These are phyloP conservation scores for Luehdorfia chinensis DNA, from an alignment of 1,140 invertebrate genomes.

Conservation along the genomic window DNA sequence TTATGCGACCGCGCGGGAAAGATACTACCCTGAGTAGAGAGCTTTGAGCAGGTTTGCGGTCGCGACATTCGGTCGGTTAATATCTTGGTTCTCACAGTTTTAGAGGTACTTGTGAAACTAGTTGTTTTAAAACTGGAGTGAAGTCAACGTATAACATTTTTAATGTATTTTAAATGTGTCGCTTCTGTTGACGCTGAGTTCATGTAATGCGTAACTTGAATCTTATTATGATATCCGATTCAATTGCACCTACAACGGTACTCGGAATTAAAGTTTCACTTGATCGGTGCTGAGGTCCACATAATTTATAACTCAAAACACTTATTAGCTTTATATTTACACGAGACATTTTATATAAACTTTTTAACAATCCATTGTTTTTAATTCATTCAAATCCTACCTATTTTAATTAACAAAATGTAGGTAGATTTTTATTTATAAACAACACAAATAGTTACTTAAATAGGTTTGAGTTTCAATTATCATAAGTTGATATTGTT, in stretches of 20 bases:
- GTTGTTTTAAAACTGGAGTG: conserved; percentile 72
- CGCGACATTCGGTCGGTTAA: conserved; percentile 46
- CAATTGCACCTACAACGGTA: conserved; percentile 4
- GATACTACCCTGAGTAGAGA: conserved; percentile 33
- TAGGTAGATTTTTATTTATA: neutral
- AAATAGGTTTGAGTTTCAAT: too few relatives aligned
- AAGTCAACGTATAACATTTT: conserved; percentile 68
- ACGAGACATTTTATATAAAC: too few relatives aligned
- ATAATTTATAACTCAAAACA: too few relatives aligned
- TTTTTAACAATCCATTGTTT: conserved; percentile 11
- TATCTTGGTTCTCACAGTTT: conserved; percentile 68
- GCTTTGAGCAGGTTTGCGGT: conserved; percentile 34
- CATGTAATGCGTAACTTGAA: conserved; percentile 26
- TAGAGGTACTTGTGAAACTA: conserved; percentile 67
- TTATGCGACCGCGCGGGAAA: conserved; percentile 44
- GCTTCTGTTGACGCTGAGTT: conserved; percentile 37
- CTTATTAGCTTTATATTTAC: too few relatives aligned
- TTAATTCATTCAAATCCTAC: conserved; percentile 7
- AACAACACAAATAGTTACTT: too few relatives aligned
- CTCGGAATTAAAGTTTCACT: neutral
- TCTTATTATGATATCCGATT: conserved; percentile 13
- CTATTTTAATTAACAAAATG: conserved; percentile 7
- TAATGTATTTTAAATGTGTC: conserved; percentile 64
- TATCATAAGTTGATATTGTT: too few relatives aligned
- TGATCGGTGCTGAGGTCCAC: neutral